Evolutionary conservation across 64 coral and sea anemone genomes (phyloP), one percentile per base, ranked within the genome.

Genomic region (Hydrozoanthus tunicans): DNA sequence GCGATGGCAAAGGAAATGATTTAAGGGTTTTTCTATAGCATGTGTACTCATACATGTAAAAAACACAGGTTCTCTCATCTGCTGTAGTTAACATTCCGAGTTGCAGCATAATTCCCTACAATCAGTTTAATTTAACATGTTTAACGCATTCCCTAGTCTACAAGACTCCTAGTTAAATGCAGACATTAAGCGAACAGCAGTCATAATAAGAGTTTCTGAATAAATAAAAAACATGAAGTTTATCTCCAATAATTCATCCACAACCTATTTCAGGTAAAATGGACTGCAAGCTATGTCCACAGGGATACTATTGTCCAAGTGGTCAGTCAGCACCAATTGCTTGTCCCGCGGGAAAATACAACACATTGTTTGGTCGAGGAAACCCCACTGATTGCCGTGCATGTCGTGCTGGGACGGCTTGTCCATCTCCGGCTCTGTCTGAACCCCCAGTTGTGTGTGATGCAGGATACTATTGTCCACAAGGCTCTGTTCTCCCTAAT

Each of bases 321-420:
- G 95, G 92, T n/a, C 56, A 64, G 0, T 64, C 56, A 2, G 90
- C 82, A 24, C 95, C 95, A 13, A 91, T 93, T 64, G 60, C 95
- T 56, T 96, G 95, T 17, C 95, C 95, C 6, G 85, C 32, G 51
- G 95, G 95, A 79, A 94, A 58, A 59, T 96, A 58, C 77, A 96
- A 91, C 55, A 11, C 88, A 51, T 20, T 91, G 24, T 77, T 67
- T 23, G 20, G 72, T 56, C 78, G 82, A 3, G 90, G 90, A 59
- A 56, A 27, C 24, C 59, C 65, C 15, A 66, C 13, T 55, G 90
- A 96, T 20, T 96, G 95, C 13, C 81, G 84, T 11, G 91, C 95
- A 8, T 99, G 97, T 76, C 91, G 82, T 64, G 79, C 97, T 20
- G 97, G 97, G 8, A 99, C 94, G 97, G 97, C 97, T 4, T 99